These are phyloP conservation scores for Coluber constrictor DNA, from an alignment of 2,797 vertebrate genomes.

Conservation along the genomic window DNA sequence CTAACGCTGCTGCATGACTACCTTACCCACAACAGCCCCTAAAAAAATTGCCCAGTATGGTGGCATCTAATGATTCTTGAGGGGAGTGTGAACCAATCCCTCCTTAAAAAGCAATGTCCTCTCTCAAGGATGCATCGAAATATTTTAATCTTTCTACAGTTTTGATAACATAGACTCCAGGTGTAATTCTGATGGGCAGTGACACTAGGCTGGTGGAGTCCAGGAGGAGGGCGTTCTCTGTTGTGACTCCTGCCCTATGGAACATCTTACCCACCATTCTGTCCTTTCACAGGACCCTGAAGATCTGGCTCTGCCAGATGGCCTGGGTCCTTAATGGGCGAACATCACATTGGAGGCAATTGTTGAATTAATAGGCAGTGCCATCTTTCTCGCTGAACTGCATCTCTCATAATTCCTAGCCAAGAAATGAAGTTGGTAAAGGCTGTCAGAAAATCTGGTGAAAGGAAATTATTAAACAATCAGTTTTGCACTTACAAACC, in stretches of 20 bases:
- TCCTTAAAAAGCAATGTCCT: not conserved
- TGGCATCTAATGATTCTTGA: not conserved
- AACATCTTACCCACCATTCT: not conserved
- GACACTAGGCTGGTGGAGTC: not conserved
- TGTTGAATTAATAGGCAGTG: not conserved
- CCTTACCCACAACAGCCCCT: not conserved
- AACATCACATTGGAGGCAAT: not conserved
- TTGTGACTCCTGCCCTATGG: not conserved
- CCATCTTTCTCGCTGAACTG: not conserved
- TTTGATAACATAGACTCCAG: not conserved
- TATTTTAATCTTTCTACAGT: not conserved
- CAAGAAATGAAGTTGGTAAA: not conserved
- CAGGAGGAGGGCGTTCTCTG: not conserved
- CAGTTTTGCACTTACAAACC: not conserved
- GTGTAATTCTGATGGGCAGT: not conserved
- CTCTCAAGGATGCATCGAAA: not conserved
- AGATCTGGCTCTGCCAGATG: too few species aligned
- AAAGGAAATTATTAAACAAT: not conserved
- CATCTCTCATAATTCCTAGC: not conserved
- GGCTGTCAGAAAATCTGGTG: not conserved
- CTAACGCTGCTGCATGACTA: not conserved
- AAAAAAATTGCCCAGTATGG: not conserved
- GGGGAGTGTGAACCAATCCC: not conserved
- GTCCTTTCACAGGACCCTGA: not conserved
- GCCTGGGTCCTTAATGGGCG: not conserved